Evolutionary conservation across 2,113 vertebrate species (phyloP), one percentile per base, ranked within the genome.

Genomic region (Gopherus flavomarginatus): DNA sequence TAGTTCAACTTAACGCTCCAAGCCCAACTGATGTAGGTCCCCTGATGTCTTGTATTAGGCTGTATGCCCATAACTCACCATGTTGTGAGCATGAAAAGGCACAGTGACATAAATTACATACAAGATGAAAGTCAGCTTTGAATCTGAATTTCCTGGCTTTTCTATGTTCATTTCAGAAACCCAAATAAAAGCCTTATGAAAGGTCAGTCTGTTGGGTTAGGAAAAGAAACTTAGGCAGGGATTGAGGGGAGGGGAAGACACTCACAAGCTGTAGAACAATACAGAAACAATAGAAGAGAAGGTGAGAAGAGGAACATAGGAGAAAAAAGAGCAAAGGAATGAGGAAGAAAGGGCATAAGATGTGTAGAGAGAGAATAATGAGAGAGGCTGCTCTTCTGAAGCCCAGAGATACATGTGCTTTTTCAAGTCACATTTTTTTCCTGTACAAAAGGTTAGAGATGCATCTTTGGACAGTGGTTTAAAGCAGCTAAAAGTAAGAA

Each of bases 51-150:
- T 82, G 1, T 31, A 72, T 62, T 85, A 89, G 65, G 5, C 5
- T 5, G 52, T 4, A 65, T 29, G 84, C 1, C 0, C 79, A 59
- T 85, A 92, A 72, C 22, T 62, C 44, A 31, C 29, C 50, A 8
- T 21, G 50, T 7, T 53, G 42, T 6, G 75, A 91, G 44, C 0
- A 88, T 42, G 69, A 57, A 44, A 14, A 27, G 86, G 47, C 26
- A 90, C 1, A 80, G 1, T 90, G 10, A 42, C 8, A 47, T 26
- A n/a, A 80, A 56, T 65, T 22, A 53, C 2, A 65, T 79, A 54
- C 4, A 59, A 77, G 26, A 75, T 72, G 62, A 47, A 35, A 44
- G 7, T 7, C n/a, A 1, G 1, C 0, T 0, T 4, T 57, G 42
- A 38, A 21, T 83, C 5, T n/a, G 3, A 38, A 56, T 90, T 88